Conservation (phyloP, 2,113 vertebrate genomes). For the zebrafish (Danio rerio) region DNA sequence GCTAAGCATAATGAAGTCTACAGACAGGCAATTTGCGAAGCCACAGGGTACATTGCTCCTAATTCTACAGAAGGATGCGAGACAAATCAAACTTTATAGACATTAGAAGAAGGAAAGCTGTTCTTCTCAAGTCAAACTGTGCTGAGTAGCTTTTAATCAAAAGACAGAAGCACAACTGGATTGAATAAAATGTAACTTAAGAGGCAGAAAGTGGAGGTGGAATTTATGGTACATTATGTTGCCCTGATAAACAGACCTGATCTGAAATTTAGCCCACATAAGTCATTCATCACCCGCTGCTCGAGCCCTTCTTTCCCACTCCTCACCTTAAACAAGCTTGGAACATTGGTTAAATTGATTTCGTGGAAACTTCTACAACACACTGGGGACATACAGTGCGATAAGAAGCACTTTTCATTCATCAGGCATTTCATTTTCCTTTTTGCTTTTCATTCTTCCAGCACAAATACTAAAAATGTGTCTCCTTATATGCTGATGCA, state of each 20-base stretch:
- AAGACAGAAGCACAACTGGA: constrained; percentile 63
- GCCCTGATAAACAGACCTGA: constrained; percentile 66
- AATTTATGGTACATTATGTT: constrained; percentile 76
- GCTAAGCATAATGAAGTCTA: constrained; percentile 45
- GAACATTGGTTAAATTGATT: constrained; percentile 63
- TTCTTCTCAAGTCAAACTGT: constrained; percentile 47
- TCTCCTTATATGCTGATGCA: too few species aligned
- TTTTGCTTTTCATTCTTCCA: constrained; percentile 8
- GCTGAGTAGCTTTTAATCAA: constrained; percentile 75
- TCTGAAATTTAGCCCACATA: constrained; percentile 64
- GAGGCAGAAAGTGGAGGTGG: constrained; percentile 65
- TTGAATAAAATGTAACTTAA: constrained; percentile 73
- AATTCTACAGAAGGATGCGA: background rate
- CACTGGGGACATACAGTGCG: background rate
- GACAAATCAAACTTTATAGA: constrained; percentile 50
- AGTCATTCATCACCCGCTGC: constrained; percentile 66
- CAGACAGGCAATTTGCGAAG: constrained; percentile 32
- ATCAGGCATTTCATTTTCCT: constrained; percentile 15
- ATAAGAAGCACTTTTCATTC: constrained; percentile 10
- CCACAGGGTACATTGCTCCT: constrained; percentile 15
- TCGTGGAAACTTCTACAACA: constrained; percentile 33
- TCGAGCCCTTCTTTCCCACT: constrained; percentile 57
- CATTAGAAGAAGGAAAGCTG: constrained; percentile 32
- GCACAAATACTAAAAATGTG: background rate
- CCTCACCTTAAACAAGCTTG: constrained; percentile 51